phyloP scores from a whole-genome alignment of 2,113 vertebrate species.

The Ceuthmochares aereus region DNA sequence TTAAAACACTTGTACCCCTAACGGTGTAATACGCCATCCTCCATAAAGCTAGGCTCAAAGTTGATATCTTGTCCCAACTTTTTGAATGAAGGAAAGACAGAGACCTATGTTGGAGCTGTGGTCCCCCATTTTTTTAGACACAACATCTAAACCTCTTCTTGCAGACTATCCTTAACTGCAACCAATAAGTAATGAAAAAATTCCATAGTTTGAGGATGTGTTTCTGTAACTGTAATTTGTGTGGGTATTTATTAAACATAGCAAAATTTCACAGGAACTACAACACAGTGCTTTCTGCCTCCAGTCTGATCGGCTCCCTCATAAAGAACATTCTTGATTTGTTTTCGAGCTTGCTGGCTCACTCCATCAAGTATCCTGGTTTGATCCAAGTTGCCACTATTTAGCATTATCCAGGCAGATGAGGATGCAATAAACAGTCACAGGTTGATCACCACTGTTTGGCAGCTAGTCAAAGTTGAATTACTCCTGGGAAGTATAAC shows the following conservation, averaged over 20 bases:
- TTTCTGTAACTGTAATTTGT: conserved; percentile 52
- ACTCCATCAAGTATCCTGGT: background rate
- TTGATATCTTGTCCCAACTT: background rate
- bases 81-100: background rate
- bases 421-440: background rate
- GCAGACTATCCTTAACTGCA: background rate
- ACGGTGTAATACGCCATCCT: background rate
- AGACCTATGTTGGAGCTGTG: background rate
- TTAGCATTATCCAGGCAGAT: background rate
- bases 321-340: background rate
- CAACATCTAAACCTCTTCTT: background rate
- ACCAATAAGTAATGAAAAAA: conserved; percentile 28
- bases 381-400: background rate
- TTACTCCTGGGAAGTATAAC: background rate
- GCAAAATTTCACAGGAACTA: conserved; percentile 32
- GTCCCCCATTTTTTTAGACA: background rate
- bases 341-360: background rate
- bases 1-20: background rate
- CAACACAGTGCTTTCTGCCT: conserved; percentile 33
- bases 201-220: background rate
- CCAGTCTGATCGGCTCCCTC: background rate
- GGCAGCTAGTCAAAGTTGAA: background rate
- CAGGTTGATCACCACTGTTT: background rate
- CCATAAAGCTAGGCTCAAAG: background rate
- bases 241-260: conserved; percentile 40